Base-by-base conservation (phyloP, 2,113 vertebrate species). In the Antennarius striatus region DNA sequence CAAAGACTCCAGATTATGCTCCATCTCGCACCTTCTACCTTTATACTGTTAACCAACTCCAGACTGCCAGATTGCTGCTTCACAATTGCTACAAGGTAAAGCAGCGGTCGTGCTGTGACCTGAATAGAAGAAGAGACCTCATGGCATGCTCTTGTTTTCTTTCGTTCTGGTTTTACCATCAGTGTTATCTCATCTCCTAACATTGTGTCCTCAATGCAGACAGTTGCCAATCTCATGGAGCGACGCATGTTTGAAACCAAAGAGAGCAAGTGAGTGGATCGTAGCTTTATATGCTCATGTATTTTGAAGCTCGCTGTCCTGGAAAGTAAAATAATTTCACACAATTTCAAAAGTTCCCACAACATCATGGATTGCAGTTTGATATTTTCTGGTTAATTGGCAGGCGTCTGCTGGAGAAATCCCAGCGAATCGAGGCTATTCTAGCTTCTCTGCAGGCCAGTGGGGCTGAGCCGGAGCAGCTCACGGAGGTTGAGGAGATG, bases 401-500 rank as follows among this genome's bases (percentile, higher is more conserved):
- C 81, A 99, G 97, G 85, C 94, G 97, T 52, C 92, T 97, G 3
- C 91, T 98, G 65, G 97, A 99, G 83, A 99, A 98, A 81, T 98
- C 97, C 0, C 97, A 98, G 92, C 88, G 97, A 28, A 95, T 99
- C 0, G 97, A 99, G 47, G 97, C 96, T 68, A 98, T 99, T 82
- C 74, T 98, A 51, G 95, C 96, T 0, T 98, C 97, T 1, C 92
- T 99, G 92, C 97, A 98, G 89, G 94, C 94, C 60, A 96, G 94
- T 0, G 97, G 96, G 0, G 96, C 97, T 0, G 97, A 97, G 83
- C 86, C 88, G 0, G 84, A 90, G 0, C 97, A 99, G 88, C 93
- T 98, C 15, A 94, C 94, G 0, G 97, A 99, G 87, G 95, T 99
- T 0, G 96, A 98, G 91, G 97, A 99, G 85, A 98, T 99, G 97